Evolutionary conservation across 2,888 invertebrate species (phyloP).

Genomic region (Schizaphis graminum): DNA sequence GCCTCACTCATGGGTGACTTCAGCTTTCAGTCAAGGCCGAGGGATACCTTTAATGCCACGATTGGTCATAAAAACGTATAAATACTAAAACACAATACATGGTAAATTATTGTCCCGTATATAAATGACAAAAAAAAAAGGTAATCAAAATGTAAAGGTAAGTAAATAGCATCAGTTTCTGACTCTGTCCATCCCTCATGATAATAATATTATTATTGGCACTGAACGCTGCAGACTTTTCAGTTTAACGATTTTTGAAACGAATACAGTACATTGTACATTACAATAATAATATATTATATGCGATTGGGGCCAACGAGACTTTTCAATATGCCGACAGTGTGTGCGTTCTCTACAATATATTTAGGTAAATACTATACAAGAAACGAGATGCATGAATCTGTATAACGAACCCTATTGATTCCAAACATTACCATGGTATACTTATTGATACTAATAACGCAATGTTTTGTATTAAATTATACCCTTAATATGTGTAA

Average conservation of each 20-base stretch:
- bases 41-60: no score
- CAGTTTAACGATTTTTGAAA: background rate
- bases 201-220: background rate
- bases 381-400: background rate
- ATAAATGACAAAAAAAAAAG: background rate
- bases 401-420: conserved; percentile 47
- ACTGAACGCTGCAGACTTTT: background rate
- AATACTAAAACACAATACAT: no score
- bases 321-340: conserved; percentile 39
- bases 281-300: background rate
- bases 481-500: background rate
- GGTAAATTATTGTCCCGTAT: background rate
- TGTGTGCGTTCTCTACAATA: background rate
- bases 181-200: background rate
- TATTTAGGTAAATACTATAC: background rate
- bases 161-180: background rate
- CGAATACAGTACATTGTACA: background rate
- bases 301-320: background rate
- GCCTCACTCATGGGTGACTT: background rate
- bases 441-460: background rate
- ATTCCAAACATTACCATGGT: background rate
- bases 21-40: background rate
- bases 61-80: no score
- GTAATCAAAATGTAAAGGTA: background rate
- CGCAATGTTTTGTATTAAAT: background rate